Percentiles rank a stretch among this genome's conserved stretches.
phyloP scores from a whole-genome alignment of 2,113 vertebrate genomes.

The Lethenteron camtschaticum region DNA sequence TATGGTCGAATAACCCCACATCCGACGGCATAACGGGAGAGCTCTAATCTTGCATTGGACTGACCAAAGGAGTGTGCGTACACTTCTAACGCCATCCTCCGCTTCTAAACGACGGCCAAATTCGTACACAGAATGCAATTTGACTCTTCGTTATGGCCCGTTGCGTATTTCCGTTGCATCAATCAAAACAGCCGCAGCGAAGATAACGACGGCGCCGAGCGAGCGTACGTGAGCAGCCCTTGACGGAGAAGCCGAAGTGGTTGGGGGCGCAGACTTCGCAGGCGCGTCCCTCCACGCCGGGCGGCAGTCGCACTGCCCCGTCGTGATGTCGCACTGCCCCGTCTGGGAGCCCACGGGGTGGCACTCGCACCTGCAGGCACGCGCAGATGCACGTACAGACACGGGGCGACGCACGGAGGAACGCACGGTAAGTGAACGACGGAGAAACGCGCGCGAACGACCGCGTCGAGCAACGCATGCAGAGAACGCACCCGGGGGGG shows the following conservation, averaged over 20 bases:
- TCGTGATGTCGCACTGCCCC: slow-evolving; percentile 59
- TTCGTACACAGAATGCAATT: neutral
- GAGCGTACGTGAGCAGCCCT: slow-evolving; percentile 85
- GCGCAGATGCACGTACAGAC: no score
- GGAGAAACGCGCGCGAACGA: no score
- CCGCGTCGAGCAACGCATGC: no score
- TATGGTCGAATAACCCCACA: no score
- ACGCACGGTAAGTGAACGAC: no score
- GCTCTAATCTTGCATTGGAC: neutral
- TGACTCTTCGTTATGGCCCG: neutral
- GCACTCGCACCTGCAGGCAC: slow-evolving; percentile 46
- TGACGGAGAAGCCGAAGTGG: slow-evolving; percentile 66
- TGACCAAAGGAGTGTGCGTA: neutral
- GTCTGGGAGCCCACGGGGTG: slow-evolving; percentile 59
- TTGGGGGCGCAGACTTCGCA: slow-evolving; percentile 63
- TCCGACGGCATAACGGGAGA: neutral
- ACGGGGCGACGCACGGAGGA: no score
- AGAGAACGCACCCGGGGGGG: no score
- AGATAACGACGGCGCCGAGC: no score
- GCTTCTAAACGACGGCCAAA: no score
- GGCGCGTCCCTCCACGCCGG: slow-evolving; percentile 42
- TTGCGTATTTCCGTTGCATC: neutral
- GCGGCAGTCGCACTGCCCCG: slow-evolving; percentile 87
- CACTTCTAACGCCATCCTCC: no score
- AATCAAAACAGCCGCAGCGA: neutral